Percentiles rank a stretch among this genome's conserved stretches.
Conservation (phyloP, 1,140 invertebrate species). For the Drosophila pachea region DNA sequence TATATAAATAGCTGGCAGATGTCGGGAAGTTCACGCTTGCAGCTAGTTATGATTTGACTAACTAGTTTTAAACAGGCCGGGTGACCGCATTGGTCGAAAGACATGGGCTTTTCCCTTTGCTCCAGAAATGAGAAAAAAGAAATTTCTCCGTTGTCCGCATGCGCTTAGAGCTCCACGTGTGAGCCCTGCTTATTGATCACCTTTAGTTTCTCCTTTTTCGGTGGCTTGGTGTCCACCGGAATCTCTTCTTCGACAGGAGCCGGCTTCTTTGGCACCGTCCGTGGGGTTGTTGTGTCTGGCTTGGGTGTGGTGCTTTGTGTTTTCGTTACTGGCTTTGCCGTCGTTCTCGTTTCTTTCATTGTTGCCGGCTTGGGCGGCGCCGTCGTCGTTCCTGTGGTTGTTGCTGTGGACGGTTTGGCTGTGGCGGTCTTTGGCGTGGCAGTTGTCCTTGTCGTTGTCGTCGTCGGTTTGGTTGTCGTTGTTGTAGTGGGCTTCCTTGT, state of each 20-base stretch:
- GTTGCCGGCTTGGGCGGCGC: constrained; percentile 53
- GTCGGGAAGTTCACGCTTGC: constrained; percentile 25
- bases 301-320: constrained; percentile 73
- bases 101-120: not conserved
- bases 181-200: constrained; percentile 81
- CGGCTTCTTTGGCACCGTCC: constrained; percentile 68
- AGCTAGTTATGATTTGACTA: constrained; percentile 47
- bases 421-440: constrained; percentile 45
- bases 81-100: not conserved
- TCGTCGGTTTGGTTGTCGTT: constrained; percentile 33
- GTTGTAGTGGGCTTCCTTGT: constrained; percentile 78
- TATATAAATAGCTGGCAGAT: constrained; percentile 56
- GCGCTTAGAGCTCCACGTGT: constrained; percentile 71
- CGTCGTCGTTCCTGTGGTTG: constrained; percentile 45
- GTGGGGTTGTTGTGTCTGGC: constrained; percentile 57
- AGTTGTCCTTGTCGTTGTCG: constrained; percentile 46
- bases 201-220: constrained; percentile 80
- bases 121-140: not conserved
- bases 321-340: constrained; percentile 20
- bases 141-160: not conserved
- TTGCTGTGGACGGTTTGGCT: constrained; percentile 37
- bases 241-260: constrained; percentile 81
- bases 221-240: constrained; percentile 80
- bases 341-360: constrained; percentile 44
- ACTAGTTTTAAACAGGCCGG: constrained; percentile 34